Base-by-base conservation (phyloP, 2,113 vertebrate species). In the Pseudorhombus dupliciocellatus region DNA sequence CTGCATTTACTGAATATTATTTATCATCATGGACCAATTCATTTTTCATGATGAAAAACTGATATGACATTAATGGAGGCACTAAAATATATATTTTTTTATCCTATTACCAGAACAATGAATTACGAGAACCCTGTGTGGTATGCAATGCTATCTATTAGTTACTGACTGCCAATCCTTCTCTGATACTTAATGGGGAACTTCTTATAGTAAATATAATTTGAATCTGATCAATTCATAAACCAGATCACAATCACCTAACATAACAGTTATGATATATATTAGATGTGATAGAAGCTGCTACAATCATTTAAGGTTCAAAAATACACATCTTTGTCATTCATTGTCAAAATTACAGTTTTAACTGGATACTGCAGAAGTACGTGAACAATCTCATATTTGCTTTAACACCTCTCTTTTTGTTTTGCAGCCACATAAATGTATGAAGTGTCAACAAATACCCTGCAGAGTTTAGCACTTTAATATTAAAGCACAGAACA, bases 1-100 rank as follows among this genome's bases (percentile, higher is more conserved):
- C 18, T 28, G 6, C 20, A 61, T 76, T 70, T 76, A 79, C 64
- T 62, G 53, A 48, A 52, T 69, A 28, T 50, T 59, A 26, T 50
- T 30, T 37, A 22, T 74, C 42, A 18, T 44, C 21, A 12, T 18
- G 50, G 21, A 11, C 37, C 18, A 30, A 66, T 55, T 70, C 11
- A 73, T 73, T 62, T 76, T 57, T 67, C 28, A 69, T 46, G 34
- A 26, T 68, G 62, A 67, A 26, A 65, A 34, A 75, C 58, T 34
- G 22, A 52, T 63, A n/a, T 56, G 26, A 40, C 46, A 25, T 30
- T 26, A 59, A 48, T 21, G 20, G 20, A 8, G 26, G 22, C 55
- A 57, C 69, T 74, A 37, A 37, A 37, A 37, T 11, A 11, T 12
- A 37, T 12, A n/a, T 37, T 57, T 40, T 51, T 67, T 66, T 63